These are phyloP conservation scores for Temnopleurus reevesii DNA, from an alignment of 53 echinoderm and acorn worm species.

Conservation along the genomic window DNA sequence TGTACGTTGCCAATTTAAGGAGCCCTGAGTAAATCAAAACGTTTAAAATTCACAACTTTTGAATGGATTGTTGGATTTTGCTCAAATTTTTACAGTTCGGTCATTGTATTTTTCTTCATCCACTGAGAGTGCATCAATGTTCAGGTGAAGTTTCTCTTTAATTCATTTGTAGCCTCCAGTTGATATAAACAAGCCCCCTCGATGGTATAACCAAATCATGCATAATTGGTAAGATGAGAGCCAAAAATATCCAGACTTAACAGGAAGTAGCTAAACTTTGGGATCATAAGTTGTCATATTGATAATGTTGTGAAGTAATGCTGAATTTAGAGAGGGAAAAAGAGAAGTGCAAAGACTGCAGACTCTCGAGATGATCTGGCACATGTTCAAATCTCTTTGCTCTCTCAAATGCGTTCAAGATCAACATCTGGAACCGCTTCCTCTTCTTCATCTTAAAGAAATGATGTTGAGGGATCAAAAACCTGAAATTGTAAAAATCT, in stretches of 20 bases:
- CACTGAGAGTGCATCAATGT: too few species aligned
- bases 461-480: too few species aligned
- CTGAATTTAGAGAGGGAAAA: not conserved
- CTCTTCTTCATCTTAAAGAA: not conserved
- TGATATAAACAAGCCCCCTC: too few species aligned
- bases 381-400: not conserved
- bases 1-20: too few species aligned
- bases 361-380: not conserved
- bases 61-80: too few species aligned
- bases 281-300: not conserved
- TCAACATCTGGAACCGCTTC: constrained; percentile 10
- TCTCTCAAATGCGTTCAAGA: not conserved
- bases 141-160: too few species aligned
- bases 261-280: constrained; percentile 15
- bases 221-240: not conserved
- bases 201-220: not conserved
- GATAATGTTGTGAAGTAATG: constrained; percentile 4
- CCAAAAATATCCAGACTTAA: constrained; percentile 25
- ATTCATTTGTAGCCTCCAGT: too few species aligned
- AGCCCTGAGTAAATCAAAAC: too few species aligned
- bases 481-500: too few species aligned
- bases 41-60: too few species aligned
- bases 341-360: not conserved
- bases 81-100: too few species aligned
- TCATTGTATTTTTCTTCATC: too few species aligned